A percentile compares a stretch with the other conserved stretches of the same genome.
phyloP scores from a whole-genome alignment of 2,888 invertebrate genomes.

The Ectemnius continuus region DNA sequence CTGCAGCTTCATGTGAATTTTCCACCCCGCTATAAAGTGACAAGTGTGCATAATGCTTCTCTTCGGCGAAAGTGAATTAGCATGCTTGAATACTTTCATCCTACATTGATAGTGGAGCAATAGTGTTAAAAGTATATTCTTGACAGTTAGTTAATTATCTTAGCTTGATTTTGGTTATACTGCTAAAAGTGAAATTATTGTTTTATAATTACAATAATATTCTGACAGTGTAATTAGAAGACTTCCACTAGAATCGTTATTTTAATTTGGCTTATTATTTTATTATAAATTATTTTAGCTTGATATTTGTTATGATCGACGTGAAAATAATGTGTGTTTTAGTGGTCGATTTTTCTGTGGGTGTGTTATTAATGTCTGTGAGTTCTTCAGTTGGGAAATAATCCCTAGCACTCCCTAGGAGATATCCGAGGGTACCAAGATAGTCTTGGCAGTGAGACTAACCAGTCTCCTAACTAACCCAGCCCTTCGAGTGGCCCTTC shows the following conservation, averaged over 20 bases:
- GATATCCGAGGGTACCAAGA: too few relatives aligned
- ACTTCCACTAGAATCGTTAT: background rate
- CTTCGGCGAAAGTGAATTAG: background rate
- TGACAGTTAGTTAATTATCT: too few relatives aligned
- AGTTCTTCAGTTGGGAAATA: too few relatives aligned
- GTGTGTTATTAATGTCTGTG: too few relatives aligned
- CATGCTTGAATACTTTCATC: too few relatives aligned
- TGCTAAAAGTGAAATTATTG: conserved; percentile 16
- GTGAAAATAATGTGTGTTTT: too few relatives aligned
- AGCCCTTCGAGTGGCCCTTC: background rate
- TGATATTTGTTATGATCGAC: background rate
- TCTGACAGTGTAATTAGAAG: conserved; percentile 1
- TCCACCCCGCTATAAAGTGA: background rate
- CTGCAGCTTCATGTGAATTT: too few relatives aligned
- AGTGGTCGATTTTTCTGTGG: too few relatives aligned
- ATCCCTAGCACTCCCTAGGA: too few relatives aligned
- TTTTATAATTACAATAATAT: conserved; percentile 4
- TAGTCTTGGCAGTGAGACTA: background rate
- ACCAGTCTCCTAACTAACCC: background rate
- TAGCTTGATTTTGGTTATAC: too few relatives aligned
- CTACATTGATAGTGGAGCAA: too few relatives aligned
- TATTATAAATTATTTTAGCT: background rate
- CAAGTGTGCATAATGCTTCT: background rate
- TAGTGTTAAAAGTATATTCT: too few relatives aligned
- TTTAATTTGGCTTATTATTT: conserved; percentile 14